These are phyloP conservation scores for Peromyscus californicus DNA, from an alignment of 2,113 vertebrate genomes.

Conservation along the genomic window DNA sequence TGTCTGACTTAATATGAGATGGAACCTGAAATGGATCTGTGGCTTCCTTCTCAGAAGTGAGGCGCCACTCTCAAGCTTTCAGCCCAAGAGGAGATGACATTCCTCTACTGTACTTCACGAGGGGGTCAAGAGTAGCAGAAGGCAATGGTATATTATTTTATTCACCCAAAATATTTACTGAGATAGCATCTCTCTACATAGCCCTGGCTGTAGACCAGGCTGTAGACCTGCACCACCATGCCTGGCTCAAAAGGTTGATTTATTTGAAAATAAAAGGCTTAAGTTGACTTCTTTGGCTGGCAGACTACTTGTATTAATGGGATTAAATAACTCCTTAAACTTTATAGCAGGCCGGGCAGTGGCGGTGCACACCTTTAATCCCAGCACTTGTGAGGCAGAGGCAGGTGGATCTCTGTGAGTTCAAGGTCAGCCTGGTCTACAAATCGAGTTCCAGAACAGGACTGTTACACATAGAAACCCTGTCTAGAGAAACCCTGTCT, in stretches of 20 bases:
- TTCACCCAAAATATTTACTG: not conserved
- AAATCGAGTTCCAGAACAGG: too few species aligned
- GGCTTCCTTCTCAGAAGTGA: not conserved
- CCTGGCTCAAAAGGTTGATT: not conserved
- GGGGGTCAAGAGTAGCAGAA: not conserved
- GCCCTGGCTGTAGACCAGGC: not conserved
- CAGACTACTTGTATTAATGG: not conserved
- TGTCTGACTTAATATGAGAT: not conserved
- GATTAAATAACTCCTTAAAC: not conserved
- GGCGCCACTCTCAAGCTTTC: not conserved
- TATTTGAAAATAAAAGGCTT: conserved; percentile 41
- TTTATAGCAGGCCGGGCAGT: too few species aligned
- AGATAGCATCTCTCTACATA: not conserved
- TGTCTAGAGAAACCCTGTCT: too few species aligned
- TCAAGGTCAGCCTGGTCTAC: too few species aligned
- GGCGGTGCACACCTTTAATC: too few species aligned
- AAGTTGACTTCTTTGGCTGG: not conserved
- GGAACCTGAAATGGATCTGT: not conserved
- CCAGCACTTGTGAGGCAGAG: too few species aligned
- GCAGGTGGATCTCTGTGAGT: too few species aligned
- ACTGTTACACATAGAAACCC: too few species aligned
- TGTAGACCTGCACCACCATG: not conserved
- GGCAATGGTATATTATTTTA: not conserved
- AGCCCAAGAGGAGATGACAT: not conserved
- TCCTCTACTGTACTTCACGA: not conserved